Conservation (phyloP, 2,797 vertebrate species). For the Eulemur albifrons region DNA sequence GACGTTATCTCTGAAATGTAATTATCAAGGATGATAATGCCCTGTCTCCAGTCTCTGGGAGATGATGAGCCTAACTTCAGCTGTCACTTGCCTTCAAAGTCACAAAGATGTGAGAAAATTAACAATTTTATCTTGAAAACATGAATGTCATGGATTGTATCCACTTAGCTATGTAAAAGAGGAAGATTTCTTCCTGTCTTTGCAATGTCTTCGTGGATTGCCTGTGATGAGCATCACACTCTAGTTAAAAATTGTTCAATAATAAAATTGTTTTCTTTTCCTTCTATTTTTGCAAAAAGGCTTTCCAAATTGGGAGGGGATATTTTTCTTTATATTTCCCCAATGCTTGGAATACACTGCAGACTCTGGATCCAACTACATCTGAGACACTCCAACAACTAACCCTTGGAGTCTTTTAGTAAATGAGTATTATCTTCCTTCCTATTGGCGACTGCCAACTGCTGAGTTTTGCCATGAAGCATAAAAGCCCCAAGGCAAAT, state of each 20-base stretch:
- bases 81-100: neutral
- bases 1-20: neutral
- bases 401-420: neutral
- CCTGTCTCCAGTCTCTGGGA: neutral
- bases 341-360: neutral
- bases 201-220: neutral
- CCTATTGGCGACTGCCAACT: neutral
- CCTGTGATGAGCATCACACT: neutral
- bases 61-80: neutral
- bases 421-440: neutral
- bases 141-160: neutral
- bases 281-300: neutral
- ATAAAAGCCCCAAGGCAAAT: neutral
- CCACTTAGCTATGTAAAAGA: neutral
- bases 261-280: neutral
- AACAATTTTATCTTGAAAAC: neutral
- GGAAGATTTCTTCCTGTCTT: neutral
- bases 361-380: neutral
- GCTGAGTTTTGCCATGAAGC: neutral
- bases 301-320: neutral
- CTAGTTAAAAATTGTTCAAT: neutral
- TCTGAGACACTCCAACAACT: neutral
- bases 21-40: neutral
- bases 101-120: neutral
- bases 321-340: conserved; percentile 9